Percentiles rank a stretch among this genome's conserved stretches.
Evolutionary conservation across 2,888 invertebrate genomes (phyloP).

Genomic region (Camptogramma bilineatum): DNA sequence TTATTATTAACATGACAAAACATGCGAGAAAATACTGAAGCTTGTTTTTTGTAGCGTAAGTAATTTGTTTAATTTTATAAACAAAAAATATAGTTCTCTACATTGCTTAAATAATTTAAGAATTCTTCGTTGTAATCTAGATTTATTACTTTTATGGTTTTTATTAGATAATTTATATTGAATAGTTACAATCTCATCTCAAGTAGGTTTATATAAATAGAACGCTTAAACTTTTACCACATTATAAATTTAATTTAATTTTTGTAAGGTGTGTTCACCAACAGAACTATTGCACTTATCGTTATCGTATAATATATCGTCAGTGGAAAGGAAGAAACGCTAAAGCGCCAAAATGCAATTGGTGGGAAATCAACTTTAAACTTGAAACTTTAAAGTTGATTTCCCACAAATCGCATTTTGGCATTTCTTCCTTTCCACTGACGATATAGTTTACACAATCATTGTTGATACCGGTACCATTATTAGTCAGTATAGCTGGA

Average conservation of each 20-base stretch:
- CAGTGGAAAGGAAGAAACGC: too few relatives aligned
- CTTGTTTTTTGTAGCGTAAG: conserved; percentile 10
- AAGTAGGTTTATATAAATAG: conserved; percentile 21
- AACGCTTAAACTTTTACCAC: conserved; percentile 22
- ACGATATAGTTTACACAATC: too few relatives aligned
- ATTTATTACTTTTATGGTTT: conserved; percentile 8
- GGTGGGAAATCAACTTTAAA: too few relatives aligned
- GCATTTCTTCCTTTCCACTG: too few relatives aligned
- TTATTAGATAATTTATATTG: conserved; percentile 18
- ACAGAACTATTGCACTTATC: background rate
- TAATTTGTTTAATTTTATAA: conserved; percentile 29
- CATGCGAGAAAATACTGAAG: conserved; percentile 20
- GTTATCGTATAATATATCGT: background rate
- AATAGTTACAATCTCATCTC: conserved; percentile 27
- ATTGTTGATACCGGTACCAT: too few relatives aligned
- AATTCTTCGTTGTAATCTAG: conserved; percentile 4
- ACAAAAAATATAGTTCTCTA: conserved; percentile 6
- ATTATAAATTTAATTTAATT: background rate
- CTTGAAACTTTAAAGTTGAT: too few relatives aligned
- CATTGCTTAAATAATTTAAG: background rate
- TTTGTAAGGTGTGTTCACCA: background rate
- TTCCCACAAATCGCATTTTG: too few relatives aligned
- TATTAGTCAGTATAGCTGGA: too few relatives aligned
- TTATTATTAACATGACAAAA: conserved; percentile 11
- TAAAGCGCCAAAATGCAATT: too few relatives aligned